phyloP scores from a whole-genome alignment of 2,888 invertebrate genomes.

The Gonocerus acuteangulatus region DNA sequence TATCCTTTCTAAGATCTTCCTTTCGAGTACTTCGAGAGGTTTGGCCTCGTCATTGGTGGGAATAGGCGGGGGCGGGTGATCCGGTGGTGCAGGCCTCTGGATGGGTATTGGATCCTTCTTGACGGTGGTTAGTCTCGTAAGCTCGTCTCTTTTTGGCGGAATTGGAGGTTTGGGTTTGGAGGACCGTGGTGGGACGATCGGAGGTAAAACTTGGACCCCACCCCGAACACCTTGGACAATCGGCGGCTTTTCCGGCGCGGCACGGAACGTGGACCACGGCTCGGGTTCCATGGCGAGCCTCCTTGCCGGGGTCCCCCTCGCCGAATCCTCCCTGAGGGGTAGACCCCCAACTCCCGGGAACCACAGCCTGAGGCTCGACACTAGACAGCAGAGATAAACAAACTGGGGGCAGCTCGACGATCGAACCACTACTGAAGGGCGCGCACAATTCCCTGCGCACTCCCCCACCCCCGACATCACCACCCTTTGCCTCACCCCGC shows the following conservation, averaged over 20 bases:
- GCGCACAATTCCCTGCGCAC: constrained; percentile 9
- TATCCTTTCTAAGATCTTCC: constrained; percentile 26
- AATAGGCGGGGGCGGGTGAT: constrained; percentile 10
- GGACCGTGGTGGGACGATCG: constrained; percentile 34
- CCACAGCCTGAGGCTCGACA: constrained; percentile 38
- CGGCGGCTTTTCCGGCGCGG: neutral
- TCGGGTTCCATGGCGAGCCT: constrained; percentile 33
- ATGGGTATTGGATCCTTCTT: constrained; percentile 26
- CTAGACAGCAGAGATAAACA: constrained; percentile 26
- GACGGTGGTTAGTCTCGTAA: constrained; percentile 39
- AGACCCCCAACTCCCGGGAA: constrained; percentile 40
- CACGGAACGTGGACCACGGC: constrained; percentile 28
- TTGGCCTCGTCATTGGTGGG: constrained; percentile 25
- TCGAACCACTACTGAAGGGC: constrained; percentile 26
- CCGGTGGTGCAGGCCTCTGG: neutral
- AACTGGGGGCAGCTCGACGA: constrained; percentile 29
- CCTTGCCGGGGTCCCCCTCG: constrained; percentile 32
- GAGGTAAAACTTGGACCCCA: constrained; percentile 37
- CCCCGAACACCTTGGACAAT: constrained; percentile 27
- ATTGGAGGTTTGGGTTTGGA: constrained; percentile 39
- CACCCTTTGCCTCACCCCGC: constrained; percentile 5
- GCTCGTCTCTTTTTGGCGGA: constrained; percentile 39
- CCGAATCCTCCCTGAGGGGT: constrained; percentile 39
- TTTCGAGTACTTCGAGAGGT: constrained; percentile 29
- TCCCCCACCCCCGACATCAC: constrained; percentile 6